phyloP scores from a whole-genome alignment of 2,888 invertebrate species.

The Apamea crenata region DNA sequence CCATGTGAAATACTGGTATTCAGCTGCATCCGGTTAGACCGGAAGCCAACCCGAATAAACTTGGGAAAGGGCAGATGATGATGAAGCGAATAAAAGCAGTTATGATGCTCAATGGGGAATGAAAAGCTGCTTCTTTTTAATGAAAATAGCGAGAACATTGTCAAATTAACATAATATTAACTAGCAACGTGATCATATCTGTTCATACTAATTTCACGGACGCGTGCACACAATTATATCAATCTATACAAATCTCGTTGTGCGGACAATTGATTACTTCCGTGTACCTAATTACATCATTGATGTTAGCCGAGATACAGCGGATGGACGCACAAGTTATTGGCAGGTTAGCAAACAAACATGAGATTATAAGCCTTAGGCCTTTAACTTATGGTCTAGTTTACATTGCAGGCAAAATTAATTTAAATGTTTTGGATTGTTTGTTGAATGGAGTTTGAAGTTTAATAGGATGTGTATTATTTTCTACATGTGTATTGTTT shows the following conservation, averaged over 20 bases:
- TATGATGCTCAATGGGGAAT: not conserved
- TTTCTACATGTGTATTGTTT: not conserved
- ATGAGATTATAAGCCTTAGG: not conserved
- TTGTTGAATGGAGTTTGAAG: not conserved
- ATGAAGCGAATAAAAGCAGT: not conserved
- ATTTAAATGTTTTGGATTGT: not conserved
- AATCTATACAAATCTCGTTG: not conserved
- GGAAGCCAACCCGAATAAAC: too few relatives aligned
- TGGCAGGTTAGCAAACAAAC: not conserved
- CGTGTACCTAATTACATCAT: constrained; percentile 17
- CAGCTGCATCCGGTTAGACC: too few relatives aligned
- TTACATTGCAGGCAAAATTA: not conserved
- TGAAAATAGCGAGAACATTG: not conserved
- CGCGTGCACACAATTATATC: not conserved
- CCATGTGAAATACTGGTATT: too few relatives aligned
- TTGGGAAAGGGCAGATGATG: too few relatives aligned
- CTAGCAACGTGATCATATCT: not conserved
- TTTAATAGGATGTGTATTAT: not conserved
- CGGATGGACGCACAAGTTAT: not conserved
- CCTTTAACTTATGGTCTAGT: not conserved
- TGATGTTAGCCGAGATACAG: constrained; percentile 3
- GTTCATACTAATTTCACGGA: constrained; percentile 1
- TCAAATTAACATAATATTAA: not conserved
- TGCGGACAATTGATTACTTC: constrained; percentile 11
- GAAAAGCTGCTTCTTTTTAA: not conserved